Evolutionary conservation across 1,140 invertebrate species (phyloP).

Genomic region (Penaeus japonicus): DNA sequence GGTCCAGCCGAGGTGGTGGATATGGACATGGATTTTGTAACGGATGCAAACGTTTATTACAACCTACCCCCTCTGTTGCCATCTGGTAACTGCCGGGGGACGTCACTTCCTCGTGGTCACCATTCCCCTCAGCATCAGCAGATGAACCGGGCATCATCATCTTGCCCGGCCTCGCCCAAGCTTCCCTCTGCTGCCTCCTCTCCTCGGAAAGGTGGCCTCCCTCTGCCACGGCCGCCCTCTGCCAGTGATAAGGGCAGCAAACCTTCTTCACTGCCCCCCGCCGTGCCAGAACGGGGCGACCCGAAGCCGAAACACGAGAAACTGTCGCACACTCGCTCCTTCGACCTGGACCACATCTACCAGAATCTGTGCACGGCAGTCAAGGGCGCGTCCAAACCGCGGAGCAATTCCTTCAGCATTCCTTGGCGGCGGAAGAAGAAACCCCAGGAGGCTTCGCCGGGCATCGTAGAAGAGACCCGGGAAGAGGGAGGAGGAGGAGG

Average conservation of each 20-base stretch:
- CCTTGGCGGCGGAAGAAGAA: constrained; percentile 47
- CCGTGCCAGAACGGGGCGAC: not conserved
- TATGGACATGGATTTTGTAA: constrained; percentile 34
- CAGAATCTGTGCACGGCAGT: constrained; percentile 25
- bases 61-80: constrained; percentile 35
- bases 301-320: constrained; percentile 2
- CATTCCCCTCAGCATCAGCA: constrained; percentile 9
- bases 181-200: not conserved
- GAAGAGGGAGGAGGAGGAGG: not conserved
- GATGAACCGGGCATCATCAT: constrained; percentile 9
- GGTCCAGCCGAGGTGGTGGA: not conserved
- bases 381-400: constrained; percentile 29
- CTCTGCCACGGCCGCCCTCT: not conserved
- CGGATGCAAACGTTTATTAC: constrained; percentile 43
- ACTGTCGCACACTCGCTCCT: constrained; percentile 40
- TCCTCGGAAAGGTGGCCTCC: not conserved
- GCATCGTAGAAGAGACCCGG: constrained; percentile 26
- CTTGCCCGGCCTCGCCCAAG: constrained; percentile 40
- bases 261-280: not conserved
- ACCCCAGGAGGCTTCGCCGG: not conserved
- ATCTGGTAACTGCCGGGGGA: not conserved
- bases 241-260: not conserved
- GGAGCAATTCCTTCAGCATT: constrained; percentile 43
- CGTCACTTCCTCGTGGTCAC: constrained; percentile 21
- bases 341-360: constrained; percentile 43